These are phyloP conservation scores for Callorhinus ursinus DNA, from an alignment of 2,113 vertebrate species.

Conservation along the genomic window DNA sequence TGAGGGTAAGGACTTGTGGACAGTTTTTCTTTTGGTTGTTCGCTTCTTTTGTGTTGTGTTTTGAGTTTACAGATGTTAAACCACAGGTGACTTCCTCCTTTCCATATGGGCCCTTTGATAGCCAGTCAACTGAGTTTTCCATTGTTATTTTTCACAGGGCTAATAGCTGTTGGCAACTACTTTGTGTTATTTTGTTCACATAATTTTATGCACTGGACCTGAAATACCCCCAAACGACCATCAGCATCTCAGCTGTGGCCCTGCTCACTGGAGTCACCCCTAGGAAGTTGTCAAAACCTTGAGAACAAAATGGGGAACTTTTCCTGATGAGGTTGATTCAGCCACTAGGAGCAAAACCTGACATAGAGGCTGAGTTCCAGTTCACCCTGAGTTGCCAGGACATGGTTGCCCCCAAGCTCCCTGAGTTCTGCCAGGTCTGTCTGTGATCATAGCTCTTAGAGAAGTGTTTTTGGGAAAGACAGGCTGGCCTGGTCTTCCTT, in stretches of 20 bases:
- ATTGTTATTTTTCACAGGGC: conserved; percentile 70
- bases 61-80: conserved; percentile 78
- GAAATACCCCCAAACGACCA: conserved; percentile 71
- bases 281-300: conserved; percentile 73
- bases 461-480: neutral
- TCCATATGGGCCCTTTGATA: conserved; percentile 59
- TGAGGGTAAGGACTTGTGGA: neutral
- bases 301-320: neutral
- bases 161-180: conserved; percentile 78
- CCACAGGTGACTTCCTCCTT: conserved; percentile 80
- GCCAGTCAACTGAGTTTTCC: conserved; percentile 72
- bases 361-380: neutral
- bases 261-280: conserved; percentile 49
- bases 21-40: conserved; percentile 52
- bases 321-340: neutral
- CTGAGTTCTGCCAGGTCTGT: neutral
- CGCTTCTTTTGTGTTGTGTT: neutral
- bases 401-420: neutral
- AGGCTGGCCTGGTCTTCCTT: neutral
- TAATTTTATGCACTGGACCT: conserved; percentile 80
- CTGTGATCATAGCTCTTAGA: neutral
- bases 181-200: conserved; percentile 67
- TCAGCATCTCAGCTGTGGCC: conserved; percentile 78
- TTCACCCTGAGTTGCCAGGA: neutral
- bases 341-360: neutral